A percentile compares a stretch with the other conserved stretches of the same genome.
phyloP scores from a whole-genome alignment of 2,113 vertebrate species.

The Campylorhamphus procurvoides region DNA sequence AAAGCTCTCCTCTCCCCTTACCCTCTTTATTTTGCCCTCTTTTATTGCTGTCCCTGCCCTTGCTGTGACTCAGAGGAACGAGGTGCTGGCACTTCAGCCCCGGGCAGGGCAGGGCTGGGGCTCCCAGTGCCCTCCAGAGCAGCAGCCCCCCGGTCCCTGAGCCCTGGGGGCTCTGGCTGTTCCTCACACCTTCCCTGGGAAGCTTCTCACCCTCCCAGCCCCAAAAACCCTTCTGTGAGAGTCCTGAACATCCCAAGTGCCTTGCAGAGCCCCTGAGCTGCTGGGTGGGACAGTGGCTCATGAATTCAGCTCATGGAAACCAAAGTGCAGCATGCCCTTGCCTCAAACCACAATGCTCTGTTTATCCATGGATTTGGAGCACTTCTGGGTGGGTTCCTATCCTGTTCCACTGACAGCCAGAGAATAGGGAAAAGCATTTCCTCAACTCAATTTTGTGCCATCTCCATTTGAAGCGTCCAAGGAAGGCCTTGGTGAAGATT shows the following conservation, averaged over 20 bases:
- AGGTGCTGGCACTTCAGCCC: not conserved
- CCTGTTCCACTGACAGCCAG: not conserved
- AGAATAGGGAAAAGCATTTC: not conserved
- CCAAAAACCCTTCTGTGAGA: not conserved
- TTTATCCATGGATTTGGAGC: not conserved
- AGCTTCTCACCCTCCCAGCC: not conserved
- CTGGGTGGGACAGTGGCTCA: not conserved
- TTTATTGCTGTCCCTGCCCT: not conserved
- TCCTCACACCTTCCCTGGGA: not conserved
- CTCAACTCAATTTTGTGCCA: not conserved
- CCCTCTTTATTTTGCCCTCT: no score
- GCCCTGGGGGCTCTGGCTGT: rapidly evolving
- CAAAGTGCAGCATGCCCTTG: not conserved
- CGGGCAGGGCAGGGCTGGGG: not conserved
- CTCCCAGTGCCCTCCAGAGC: not conserved
- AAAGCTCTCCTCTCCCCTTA: not conserved
- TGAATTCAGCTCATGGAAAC: not conserved
- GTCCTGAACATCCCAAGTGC: not conserved
- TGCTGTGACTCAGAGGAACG: not conserved
- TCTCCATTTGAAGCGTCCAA: not conserved
- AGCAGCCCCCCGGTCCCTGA: not conserved
- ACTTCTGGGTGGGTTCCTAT: not conserved
- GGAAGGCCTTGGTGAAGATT: not conserved
- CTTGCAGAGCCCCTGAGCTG: not conserved
- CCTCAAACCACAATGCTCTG: not conserved